Conservation (phyloP, 2,797 vertebrate genomes). For the Spheniscus humboldti region DNA sequence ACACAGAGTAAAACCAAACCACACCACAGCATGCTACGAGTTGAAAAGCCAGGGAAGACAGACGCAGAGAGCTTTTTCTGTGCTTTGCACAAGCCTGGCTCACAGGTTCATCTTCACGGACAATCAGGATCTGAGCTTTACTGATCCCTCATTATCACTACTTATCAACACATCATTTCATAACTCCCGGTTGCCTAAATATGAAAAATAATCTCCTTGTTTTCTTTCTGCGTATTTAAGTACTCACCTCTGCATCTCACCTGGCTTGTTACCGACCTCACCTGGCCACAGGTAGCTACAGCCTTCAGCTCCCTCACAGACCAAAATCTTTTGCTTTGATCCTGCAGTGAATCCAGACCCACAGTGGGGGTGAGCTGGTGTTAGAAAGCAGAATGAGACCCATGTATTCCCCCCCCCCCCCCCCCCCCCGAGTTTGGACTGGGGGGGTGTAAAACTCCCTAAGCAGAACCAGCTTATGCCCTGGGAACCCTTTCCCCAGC, state of each 20-base stretch:
- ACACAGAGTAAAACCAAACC: not conserved
- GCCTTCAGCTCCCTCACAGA: not conserved
- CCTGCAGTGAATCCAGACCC: not conserved
- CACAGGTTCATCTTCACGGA: not conserved
- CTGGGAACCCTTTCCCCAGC: not conserved
- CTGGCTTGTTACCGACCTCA: not conserved
- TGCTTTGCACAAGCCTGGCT: not conserved
- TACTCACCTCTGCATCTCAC: not conserved
- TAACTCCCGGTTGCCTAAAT: not conserved
- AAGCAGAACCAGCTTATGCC: not conserved
- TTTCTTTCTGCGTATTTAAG: not conserved
- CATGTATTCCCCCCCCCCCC: too few relatives aligned
- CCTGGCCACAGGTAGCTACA: not conserved
- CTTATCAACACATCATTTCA: not conserved
- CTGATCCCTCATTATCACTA: not conserved
- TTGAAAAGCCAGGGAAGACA: not conserved
- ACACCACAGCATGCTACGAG: rapidly evolving
- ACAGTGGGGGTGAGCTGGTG: not conserved
- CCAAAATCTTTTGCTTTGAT: not conserved
- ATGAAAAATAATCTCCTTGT: not conserved
- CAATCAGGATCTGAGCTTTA: not conserved
- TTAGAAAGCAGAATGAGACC: not conserved
- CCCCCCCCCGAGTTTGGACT: not conserved
- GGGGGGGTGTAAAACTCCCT: not conserved
- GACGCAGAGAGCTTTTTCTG: not conserved